phyloP scores from a whole-genome alignment of 2,113 vertebrate species.

The Pelecanus crispus region DNA sequence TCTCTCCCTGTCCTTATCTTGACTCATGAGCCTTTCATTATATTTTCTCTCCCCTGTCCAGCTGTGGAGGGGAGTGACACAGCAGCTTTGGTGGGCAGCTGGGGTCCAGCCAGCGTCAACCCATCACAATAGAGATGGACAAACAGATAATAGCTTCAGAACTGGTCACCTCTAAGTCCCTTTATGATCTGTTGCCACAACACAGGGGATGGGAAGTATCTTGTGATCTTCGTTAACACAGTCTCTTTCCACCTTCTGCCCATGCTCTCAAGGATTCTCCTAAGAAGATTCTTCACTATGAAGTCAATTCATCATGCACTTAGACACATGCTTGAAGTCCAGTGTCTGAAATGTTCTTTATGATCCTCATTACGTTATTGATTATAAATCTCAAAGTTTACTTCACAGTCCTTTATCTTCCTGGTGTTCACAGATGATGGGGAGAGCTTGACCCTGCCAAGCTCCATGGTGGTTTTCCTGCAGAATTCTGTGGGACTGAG shows the following conservation, averaged over 20 bases:
- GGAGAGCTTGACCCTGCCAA: not conserved
- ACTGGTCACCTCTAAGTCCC: rapidly evolving
- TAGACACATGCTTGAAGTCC: not conserved
- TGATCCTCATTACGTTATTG: not conserved
- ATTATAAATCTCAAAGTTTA: not conserved
- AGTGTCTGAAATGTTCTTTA: not conserved
- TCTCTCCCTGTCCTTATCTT: no score
- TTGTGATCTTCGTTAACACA: not conserved
- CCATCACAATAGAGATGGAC: not conserved
- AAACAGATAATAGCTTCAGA: not conserved
- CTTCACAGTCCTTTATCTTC: not conserved
- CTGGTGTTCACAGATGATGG: not conserved
- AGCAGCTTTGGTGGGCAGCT: no score
- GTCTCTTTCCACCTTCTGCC: not conserved
- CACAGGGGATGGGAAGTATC: not conserved
- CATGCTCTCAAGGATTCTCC: not conserved
- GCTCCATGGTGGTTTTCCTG: not conserved
- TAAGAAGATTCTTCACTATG: not conserved
- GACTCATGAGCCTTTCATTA: no score
- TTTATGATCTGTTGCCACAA: not conserved
- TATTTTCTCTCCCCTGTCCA: no score
- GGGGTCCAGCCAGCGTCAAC: no score
- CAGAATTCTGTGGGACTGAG: not conserved
- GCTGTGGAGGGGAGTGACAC: no score
- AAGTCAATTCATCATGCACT: not conserved